phyloP scores from a whole-genome alignment of 2,888 invertebrate species.

The Dolichomitus sp. region DNA sequence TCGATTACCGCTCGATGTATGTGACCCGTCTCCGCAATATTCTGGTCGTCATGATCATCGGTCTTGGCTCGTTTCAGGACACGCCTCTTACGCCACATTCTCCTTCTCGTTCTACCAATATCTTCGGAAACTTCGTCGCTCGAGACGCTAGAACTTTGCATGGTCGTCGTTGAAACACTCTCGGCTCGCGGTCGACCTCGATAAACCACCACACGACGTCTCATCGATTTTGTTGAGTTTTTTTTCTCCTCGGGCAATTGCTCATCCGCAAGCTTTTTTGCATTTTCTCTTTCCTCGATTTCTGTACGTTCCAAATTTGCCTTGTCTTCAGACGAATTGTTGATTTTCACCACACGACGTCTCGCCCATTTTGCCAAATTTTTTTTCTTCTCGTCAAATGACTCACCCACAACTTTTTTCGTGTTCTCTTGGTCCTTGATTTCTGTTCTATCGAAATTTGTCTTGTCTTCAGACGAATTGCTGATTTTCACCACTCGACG shows the following conservation, averaged over 20 bases:
- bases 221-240: slow-evolving; percentile 28
- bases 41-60: slow-evolving; percentile 63
- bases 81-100: slow-evolving; percentile 58
- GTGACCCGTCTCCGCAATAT: slow-evolving; percentile 63
- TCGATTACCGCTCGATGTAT: slow-evolving; percentile 39
- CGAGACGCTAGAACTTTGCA: slow-evolving; percentile 70
- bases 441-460: too few relatives aligned
- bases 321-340: too few relatives aligned
- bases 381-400: too few relatives aligned
- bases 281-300: not conserved
- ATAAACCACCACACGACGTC: slow-evolving; percentile 60
- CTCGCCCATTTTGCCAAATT: too few relatives aligned
- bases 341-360: too few relatives aligned
- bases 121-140: slow-evolving; percentile 39
- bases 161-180: slow-evolving; percentile 63
- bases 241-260: slow-evolving; percentile 2
- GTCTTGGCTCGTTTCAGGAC: slow-evolving; percentile 44
- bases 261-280: not conserved
- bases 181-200: slow-evolving; percentile 59
- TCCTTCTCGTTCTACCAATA: slow-evolving; percentile 19
- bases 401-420: too few relatives aligned
- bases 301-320: too few relatives aligned
- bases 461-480: too few relatives aligned
- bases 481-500: too few relatives aligned
- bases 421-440: too few relatives aligned